Evolutionary conservation across 2,113 vertebrate species (phyloP).

Genomic region (Aptenodytes forsteri): DNA sequence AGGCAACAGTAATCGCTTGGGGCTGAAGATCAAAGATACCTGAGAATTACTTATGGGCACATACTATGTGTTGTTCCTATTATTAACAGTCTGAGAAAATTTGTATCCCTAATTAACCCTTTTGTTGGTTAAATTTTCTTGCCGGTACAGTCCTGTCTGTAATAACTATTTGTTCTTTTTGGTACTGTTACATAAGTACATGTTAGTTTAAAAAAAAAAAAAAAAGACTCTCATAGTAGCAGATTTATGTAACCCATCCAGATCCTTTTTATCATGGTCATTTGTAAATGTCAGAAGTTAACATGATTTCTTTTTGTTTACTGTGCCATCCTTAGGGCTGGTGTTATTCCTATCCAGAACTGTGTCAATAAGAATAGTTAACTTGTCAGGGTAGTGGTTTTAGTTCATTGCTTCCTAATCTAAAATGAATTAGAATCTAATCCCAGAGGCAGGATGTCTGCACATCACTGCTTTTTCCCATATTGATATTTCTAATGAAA

Average conservation of each 20-base stretch:
- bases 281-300: background rate
- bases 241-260: background rate
- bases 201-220: background rate
- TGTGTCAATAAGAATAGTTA: background rate
- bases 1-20: slow-evolving; percentile 89
- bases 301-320: background rate
- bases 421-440: slow-evolving; percentile 36
- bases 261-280: background rate
- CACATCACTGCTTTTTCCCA: background rate
- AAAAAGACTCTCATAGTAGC: background rate
- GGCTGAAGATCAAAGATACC: slow-evolving; percentile 99
- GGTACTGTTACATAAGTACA: background rate
- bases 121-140: slow-evolving; percentile 89
- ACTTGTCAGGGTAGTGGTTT: background rate
- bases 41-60: slow-evolving; percentile 99
- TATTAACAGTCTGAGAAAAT: slow-evolving; percentile 98
- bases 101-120: slow-evolving; percentile 99
- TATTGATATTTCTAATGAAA: slow-evolving; percentile 42
- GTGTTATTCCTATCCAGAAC: background rate
- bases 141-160: background rate
- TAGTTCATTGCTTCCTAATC: slow-evolving; percentile 1
- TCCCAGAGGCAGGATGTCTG: slow-evolving; percentile 13
- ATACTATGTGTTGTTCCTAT: slow-evolving; percentile 95
- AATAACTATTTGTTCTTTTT: slow-evolving; percentile 17
- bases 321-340: background rate